Evolutionary conservation across 1,140 invertebrate species (phyloP).

Genomic region (Drosophila auraria): DNA sequence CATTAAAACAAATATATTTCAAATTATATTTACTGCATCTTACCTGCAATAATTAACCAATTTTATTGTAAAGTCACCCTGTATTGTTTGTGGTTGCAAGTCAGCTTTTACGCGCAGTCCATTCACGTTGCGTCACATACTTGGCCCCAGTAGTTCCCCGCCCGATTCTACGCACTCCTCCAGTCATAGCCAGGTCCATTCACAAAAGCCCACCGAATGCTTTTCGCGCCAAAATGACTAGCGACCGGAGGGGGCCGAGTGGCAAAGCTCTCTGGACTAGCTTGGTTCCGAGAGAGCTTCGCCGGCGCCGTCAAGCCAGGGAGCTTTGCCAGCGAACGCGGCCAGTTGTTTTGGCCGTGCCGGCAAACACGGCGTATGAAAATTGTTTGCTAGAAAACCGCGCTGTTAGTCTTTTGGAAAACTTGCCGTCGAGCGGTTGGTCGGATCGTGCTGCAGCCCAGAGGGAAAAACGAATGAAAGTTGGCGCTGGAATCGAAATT

Average conservation of each 20-base stretch:
- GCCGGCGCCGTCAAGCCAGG: not conserved
- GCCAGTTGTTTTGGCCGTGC: slow-evolving; percentile 51
- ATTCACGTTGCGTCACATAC: slow-evolving; percentile 27
- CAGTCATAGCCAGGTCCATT: slow-evolving; percentile 40
- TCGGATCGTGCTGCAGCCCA: slow-evolving; percentile 50
- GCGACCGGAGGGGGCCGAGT: slow-evolving; percentile 12
- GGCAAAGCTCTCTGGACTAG: slow-evolving; percentile 43
- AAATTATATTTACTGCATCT: not conserved
- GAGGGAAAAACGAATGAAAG: not conserved
- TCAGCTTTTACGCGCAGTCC: slow-evolving; percentile 63
- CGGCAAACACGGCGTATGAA: slow-evolving; percentile 73
- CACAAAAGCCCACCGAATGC: slow-evolving; percentile 60
- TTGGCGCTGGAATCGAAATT: slow-evolving; percentile 20
- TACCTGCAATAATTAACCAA: not conserved
- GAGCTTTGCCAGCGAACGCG: slow-evolving; percentile 40
- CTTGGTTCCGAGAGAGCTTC: slow-evolving; percentile 46
- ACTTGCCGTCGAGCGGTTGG: slow-evolving; percentile 77
- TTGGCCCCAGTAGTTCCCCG: not conserved
- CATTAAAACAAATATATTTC: not conserved
- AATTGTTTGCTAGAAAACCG: slow-evolving; percentile 75
- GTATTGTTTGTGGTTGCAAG: slow-evolving; percentile 32
- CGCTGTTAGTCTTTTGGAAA: slow-evolving; percentile 79
- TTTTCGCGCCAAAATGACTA: slow-evolving; percentile 52
- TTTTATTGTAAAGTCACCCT: slow-evolving; percentile 42
- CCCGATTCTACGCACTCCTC: slow-evolving; percentile 20